Evolutionary conservation across 2,113 vertebrate genomes (phyloP).

Genomic region (Leptobrachium ailaonicum): DNA sequence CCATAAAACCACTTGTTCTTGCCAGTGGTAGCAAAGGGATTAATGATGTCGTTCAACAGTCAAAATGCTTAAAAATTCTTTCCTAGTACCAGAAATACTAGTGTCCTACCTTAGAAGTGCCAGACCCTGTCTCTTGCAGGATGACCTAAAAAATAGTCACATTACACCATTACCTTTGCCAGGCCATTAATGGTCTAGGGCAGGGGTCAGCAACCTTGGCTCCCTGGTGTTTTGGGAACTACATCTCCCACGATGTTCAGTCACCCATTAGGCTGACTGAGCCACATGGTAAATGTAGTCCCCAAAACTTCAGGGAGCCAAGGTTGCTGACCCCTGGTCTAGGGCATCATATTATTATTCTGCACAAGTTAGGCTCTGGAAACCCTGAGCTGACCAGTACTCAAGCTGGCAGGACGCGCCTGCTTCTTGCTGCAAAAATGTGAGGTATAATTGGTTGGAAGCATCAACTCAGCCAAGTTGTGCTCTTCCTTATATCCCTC

Average conservation of each 20-base stretch:
- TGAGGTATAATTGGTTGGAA: constrained; percentile 15
- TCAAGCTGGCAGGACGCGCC: constrained; percentile 43
- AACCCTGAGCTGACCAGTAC: constrained; percentile 43
- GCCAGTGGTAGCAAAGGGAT: too few species aligned
- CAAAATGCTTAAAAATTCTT: too few species aligned
- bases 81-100: neutral
- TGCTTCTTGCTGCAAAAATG: constrained; percentile 39
- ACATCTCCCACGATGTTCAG: too few species aligned
- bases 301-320: too few species aligned
- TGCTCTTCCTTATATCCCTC: constrained; percentile 59
- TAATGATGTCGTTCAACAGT: too few species aligned
- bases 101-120: neutral
- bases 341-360: constrained; percentile 13
- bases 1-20: too few species aligned
- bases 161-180: neutral
- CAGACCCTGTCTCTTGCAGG: neutral
- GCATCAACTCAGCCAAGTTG: constrained; percentile 51
- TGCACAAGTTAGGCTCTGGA: constrained; percentile 34
- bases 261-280: too few species aligned
- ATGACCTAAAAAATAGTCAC: neutral
- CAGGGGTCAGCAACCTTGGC: too few species aligned
- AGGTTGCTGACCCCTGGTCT: too few species aligned
- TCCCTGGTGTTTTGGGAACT: too few species aligned
- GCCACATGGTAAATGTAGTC: too few species aligned
- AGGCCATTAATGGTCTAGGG: neutral